Conservation (phyloP, 2,797 vertebrate genomes). For the Sebastiscus albofasciatus region DNA sequence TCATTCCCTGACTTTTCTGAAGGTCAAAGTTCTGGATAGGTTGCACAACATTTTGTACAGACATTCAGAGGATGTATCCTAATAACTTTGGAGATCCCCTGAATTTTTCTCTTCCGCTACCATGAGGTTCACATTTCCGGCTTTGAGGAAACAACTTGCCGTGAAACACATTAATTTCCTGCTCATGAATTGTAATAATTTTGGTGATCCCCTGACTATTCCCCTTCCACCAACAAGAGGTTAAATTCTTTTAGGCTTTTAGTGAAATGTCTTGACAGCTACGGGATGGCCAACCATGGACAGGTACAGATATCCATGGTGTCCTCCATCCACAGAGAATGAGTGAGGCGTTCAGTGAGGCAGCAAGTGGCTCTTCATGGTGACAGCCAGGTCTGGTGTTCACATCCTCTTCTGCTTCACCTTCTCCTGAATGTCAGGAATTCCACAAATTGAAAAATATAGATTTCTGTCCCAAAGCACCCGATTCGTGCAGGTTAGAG, state of each 20-base stretch:
- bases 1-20: not conserved
- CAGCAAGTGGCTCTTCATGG: not conserved
- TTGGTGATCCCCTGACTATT: too few relatives aligned
- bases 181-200: not conserved
- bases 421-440: constrained; percentile 29
- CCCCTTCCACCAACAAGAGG: not conserved
- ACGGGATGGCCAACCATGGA: not conserved
- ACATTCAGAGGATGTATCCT: not conserved
- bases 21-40: not conserved
- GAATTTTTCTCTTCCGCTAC: too few relatives aligned
- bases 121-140: not conserved
- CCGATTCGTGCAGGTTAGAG: constrained; percentile 62
- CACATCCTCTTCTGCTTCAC: constrained; percentile 10
- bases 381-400: constrained; percentile 1
- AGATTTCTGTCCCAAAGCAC: constrained; percentile 52
- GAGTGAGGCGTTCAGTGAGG: not conserved
- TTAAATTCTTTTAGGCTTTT: not conserved
- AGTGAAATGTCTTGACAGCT: not conserved
- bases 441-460: constrained; percentile 68
- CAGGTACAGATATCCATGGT: not conserved
- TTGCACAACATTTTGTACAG: not conserved
- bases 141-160: not conserved
- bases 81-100: not conserved
- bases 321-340: not conserved
- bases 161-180: not conserved